Evolutionary conservation across 1,140 invertebrate species (phyloP), one percentile per base, ranked within the genome.

Genomic region (Lordiphosa clarofinis): DNA sequence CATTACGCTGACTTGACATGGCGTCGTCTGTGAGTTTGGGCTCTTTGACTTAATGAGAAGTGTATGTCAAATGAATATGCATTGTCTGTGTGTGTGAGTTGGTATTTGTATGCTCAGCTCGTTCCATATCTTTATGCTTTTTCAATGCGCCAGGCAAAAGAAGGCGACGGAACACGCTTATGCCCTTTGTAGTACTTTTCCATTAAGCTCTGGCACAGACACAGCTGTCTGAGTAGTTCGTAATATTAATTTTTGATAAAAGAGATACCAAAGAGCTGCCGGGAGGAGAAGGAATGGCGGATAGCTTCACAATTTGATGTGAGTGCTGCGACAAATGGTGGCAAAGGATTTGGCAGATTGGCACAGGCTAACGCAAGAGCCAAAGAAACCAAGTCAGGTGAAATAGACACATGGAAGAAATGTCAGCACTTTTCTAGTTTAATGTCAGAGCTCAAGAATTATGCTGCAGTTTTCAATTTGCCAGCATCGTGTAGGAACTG

Each of bases 181-280:
- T 75, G 52, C 44, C 15, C 71, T 70, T 75, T 68, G 66, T 69
- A 53, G 6, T 56, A 46, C 58, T 47, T 37, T 58, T 56, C 15
- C 37, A 40, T 39, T 54, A 43, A 44, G 42, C 31, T 19, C 58
- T 54, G 39, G 35, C 37, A 63, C 28, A 31, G 46, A 24, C 38
- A 42, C 37, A 44, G 52, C 52, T 58, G 73, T 75, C 73, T 75
- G 73, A 75, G 73, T 75, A 75, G 73, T 75, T 75, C 57, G 73
- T 75, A 61, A 71, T 70, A 71, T 66, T 75, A 75, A 75, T 75
- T 71, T 71, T 67, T 68, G 63, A 73, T 69, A 69, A 68, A 73
- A 57, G 7, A 35, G 9, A 35, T 8, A 24, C 15, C n/a, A 24
- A 28, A n/a, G 31, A n/a, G 13, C 2, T 28, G 24, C 5, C 8